Base-by-base conservation (phyloP, 2,113 vertebrate species). In the Otolemur garnettii region DNA sequence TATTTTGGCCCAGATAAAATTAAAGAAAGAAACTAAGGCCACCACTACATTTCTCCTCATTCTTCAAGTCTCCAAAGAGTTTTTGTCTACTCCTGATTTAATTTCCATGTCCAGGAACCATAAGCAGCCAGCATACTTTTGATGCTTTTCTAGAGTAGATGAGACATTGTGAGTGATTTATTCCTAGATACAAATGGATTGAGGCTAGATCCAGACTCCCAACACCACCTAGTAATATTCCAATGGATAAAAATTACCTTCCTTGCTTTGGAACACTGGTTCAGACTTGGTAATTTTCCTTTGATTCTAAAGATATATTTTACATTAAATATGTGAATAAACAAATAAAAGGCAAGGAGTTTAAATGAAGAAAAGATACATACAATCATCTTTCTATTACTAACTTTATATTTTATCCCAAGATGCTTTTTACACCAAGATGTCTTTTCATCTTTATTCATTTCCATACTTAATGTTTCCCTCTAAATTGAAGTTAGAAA, bases 281-380 rank as follows among this genome's bases (percentile, higher is more conserved):
- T 94, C 69, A 91, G 83, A 90, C 38, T 59, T 95, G 59, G 30
- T 60, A 90, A 87, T 5, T 71, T 97, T 13, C 72, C 72, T 89
- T 83, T 69, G 21, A 79, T 79, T 87, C n/a, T 62, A 88, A 94
- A 60, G 28, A 93, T 82, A 50, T 30, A 78, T 78, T 96, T 89
- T 91, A 68, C 45, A 92, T 17, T 71, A 89, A 87, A 77, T 71
- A 80, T 26, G 15, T 87, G 6, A 80, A 68, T 86, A 90, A 89
- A 77, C 22, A 75, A 57, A 72, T 55, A 14, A 88, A 91, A 74
- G 74, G 1, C 19, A 74, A 75, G 14, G 11, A 82, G 4, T 69
- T 8, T 69, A 19, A 78, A 75, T 75, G 18, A 85, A 96, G 24
- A 92, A 4, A 17, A 33, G 4, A 28, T 42, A 3, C 45, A 21